Conservation (phyloP, 2,797 vertebrate species). For the Spinus pinus region DNA sequence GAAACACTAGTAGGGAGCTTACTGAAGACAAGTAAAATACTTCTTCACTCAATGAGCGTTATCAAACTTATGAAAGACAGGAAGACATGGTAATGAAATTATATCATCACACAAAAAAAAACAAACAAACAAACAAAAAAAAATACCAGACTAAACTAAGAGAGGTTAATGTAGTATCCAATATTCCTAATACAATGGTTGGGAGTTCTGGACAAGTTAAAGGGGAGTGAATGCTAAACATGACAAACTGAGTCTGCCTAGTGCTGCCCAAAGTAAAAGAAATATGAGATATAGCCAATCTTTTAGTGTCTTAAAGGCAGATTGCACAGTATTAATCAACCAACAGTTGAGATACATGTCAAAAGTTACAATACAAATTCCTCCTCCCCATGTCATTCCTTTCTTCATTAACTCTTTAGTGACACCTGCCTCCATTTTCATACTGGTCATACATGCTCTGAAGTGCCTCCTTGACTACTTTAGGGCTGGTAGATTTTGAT, state of each 20-base stretch:
- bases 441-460: background rate
- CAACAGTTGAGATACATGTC: background rate
- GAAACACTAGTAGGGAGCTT: background rate
- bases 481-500: background rate
- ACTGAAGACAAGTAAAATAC: background rate
- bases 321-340: background rate
- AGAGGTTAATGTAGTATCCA: background rate
- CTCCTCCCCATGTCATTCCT: background rate
- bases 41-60: background rate
- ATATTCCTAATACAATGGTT: background rate
- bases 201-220: rapidly evolving
- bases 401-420: background rate
- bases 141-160: background rate
- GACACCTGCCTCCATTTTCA: background rate
- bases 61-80: background rate
- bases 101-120: background rate
- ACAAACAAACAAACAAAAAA: no score
- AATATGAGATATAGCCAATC: background rate
- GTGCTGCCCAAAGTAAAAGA: background rate
- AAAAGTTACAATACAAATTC: background rate
- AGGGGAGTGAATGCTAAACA: background rate
- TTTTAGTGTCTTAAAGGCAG: background rate
- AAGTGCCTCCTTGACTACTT: background rate
- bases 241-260: background rate
- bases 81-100: background rate